These are phyloP conservation scores for Drosophila paucipuncta DNA, from an alignment of 2,888 invertebrate species.

Conservation along the genomic window DNA sequence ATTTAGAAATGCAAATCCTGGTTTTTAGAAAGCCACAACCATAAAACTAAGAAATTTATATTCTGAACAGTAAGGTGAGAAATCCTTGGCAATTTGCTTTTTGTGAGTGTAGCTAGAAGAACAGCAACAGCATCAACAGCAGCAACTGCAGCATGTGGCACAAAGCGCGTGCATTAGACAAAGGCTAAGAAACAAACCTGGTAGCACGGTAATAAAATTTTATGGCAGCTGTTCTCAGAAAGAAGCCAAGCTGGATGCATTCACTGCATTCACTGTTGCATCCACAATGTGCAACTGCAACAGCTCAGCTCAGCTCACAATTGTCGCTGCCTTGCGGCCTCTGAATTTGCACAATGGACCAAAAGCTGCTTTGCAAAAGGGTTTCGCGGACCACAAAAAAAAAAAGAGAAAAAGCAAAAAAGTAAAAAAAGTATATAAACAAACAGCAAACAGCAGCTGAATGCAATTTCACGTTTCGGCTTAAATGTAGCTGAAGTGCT, in stretches of 20 bases:
- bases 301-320: slow-evolving; percentile 7
- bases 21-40: no score
- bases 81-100: no score
- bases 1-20: no score
- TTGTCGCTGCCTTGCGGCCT: slow-evolving; percentile 34
- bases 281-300: slow-evolving; percentile 24
- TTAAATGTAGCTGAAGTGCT: slow-evolving; percentile 47
- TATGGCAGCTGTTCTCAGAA: slow-evolving; percentile 74
- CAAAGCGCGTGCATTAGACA: slow-evolving; percentile 61
- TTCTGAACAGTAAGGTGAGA: no score
- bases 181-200: slow-evolving; percentile 66
- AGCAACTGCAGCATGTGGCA: slow-evolving; percentile 1
- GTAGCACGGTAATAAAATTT: slow-evolving; percentile 83
- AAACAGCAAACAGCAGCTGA: slow-evolving; percentile 23
- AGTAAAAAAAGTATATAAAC: background rate
- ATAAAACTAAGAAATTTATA: no score
- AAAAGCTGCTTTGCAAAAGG: slow-evolving; percentile 45
- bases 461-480: slow-evolving; percentile 57
- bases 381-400: slow-evolving; percentile 23
- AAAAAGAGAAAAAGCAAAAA: slow-evolving; percentile 4
- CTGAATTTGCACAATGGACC: slow-evolving; percentile 50
- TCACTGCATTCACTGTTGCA: slow-evolving; percentile 53
- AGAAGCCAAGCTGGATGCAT: slow-evolving; percentile 16
- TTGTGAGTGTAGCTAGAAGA: background rate
- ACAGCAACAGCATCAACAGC: background rate